Conservation (phyloP, 2,888 invertebrate genomes). For the Baronia brevicornis region DNA sequence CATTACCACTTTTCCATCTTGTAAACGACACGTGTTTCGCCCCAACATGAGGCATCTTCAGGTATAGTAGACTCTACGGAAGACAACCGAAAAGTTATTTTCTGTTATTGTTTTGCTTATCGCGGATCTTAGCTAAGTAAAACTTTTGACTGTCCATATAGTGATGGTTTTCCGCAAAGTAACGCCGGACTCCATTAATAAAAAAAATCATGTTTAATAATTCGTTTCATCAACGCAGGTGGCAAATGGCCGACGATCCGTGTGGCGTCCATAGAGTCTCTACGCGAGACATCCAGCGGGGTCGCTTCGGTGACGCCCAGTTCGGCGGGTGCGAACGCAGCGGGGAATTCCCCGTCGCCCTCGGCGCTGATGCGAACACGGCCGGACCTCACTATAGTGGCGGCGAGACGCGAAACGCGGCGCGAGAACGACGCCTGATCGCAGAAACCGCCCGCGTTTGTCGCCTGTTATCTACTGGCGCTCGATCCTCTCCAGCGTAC, state of each 20-base stretch:
- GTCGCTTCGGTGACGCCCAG: constrained; percentile 15
- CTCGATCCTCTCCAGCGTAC: neutral
- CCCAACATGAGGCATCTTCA: no score
- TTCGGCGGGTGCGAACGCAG: constrained; percentile 7
- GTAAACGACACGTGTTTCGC: no score
- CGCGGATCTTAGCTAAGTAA: no score
- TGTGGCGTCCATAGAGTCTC: constrained; percentile 56
- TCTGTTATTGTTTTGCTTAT: no score
- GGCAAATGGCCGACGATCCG: constrained; percentile 61
- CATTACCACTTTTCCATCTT: no score
- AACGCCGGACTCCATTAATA: no score
- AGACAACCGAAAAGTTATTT: no score
- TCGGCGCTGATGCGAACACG: constrained; percentile 56
- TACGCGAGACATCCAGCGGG: constrained; percentile 27
- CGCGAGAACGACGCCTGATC: constrained; percentile 27
- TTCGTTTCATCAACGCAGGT: constrained; percentile 23
- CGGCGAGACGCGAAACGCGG: constrained; percentile 32
- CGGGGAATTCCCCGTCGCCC: constrained; percentile 31
- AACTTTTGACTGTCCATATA: no score
- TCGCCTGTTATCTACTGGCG: no score
- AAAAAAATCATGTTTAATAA: neutral
- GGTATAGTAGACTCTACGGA: no score
- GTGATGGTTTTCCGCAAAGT: no score
- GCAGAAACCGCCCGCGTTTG: neutral
- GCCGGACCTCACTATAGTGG: constrained; percentile 64